Evolutionary conservation across 2,888 invertebrate genomes (phyloP).

Genomic region (Aphrophora alni): DNA sequence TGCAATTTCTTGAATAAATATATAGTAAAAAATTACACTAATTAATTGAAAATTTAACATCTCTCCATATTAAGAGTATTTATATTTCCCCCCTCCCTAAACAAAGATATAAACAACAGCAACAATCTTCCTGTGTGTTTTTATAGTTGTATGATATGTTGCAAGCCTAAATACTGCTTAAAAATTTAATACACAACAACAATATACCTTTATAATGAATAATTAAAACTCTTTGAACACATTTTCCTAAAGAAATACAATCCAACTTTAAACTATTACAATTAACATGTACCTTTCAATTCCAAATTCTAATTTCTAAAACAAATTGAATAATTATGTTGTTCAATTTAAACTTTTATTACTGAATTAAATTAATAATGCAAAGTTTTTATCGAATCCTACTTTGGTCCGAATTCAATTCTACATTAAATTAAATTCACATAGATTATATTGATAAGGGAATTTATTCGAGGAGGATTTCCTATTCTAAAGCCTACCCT

Average conservation of each 20-base stretch:
- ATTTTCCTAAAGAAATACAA: neutral
- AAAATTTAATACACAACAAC: constrained; percentile 36
- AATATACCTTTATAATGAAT: constrained; percentile 29
- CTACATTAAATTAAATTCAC: constrained; percentile 31
- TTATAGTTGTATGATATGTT: constrained; percentile 32
- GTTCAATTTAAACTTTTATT: neutral
- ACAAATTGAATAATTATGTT: neutral
- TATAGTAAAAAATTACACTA: constrained; percentile 3
- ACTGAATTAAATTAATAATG: neutral
- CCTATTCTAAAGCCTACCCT: constrained; percentile 36
- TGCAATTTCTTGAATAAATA: constrained; percentile 6
- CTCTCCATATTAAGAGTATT: neutral
- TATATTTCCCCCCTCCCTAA: neutral
- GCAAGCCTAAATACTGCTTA: constrained; percentile 19
- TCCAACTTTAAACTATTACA: neutral
- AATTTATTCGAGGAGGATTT: neutral
- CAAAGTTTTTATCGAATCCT: constrained; percentile 15
- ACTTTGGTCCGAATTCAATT: constrained; percentile 38
- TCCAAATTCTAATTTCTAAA: neutral
- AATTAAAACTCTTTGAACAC: neutral
- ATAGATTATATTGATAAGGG: constrained; percentile 1
- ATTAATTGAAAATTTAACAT: neutral
- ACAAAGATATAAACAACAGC: neutral
- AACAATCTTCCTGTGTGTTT: neutral
- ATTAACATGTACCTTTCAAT: neutral